Conservation (phyloP, 2,113 vertebrate species). For the Ophiodon elongatus region DNA sequence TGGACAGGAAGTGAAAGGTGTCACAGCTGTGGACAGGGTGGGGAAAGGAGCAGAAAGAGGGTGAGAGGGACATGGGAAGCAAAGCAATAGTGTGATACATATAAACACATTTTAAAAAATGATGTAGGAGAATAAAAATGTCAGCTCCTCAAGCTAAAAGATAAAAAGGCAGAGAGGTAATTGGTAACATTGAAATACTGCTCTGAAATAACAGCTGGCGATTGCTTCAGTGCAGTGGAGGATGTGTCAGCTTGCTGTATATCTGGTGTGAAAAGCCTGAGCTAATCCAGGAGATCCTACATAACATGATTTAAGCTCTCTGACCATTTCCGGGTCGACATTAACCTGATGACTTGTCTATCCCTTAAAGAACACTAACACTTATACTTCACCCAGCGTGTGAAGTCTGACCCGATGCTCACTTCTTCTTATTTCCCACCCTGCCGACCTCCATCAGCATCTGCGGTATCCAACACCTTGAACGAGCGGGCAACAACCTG, state of each 20-base stretch:
- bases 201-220: conserved; percentile 61
- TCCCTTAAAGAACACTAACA: conserved; percentile 47
- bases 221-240: conserved; percentile 54
- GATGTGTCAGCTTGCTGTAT: conserved; percentile 51
- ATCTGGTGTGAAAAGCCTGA: conserved; percentile 45
- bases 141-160: conserved; percentile 7
- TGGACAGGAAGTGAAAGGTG: conserved; percentile 30
- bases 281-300: conserved; percentile 55
- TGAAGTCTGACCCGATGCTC: conserved; percentile 9
- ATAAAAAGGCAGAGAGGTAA: conserved; percentile 40
- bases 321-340: conserved; percentile 69
- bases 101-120: background rate
- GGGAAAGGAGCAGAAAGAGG: background rate
- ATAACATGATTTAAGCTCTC: conserved; percentile 46
- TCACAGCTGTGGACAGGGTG: background rate
- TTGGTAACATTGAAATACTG: conserved; percentile 54
- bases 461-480: conserved; percentile 87
- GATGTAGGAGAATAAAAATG: conserved; percentile 7
- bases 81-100: background rate
- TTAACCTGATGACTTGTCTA: conserved; percentile 61
- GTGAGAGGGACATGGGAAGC: background rate
- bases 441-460: conserved; percentile 74
- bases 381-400: conserved; percentile 5
- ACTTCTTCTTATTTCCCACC: conserved; percentile 33
- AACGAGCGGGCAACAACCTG: conserved; percentile 87